Evolutionary conservation across 2,797 vertebrate genomes (phyloP), one percentile per base, ranked within the genome.

Genomic region (Megalops cyprinoides): DNA sequence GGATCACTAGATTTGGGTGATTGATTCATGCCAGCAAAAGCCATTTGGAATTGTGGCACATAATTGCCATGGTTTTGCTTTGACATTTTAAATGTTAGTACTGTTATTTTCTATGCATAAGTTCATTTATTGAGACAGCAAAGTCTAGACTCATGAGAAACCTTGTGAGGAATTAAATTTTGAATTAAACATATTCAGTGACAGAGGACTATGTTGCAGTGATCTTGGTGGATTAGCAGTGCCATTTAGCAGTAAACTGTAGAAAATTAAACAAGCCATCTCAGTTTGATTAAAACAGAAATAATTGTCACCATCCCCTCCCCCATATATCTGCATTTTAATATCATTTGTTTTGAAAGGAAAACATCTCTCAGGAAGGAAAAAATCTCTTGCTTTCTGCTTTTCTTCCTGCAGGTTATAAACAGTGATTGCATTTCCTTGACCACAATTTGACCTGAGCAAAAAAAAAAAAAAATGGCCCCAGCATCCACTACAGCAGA

Each of bases 81-180:
- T n/a, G n/a, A n/a, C n/a, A n/a, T n/a, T n/a, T n/a, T n/a, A n/a
- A n/a, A n/a, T n/a, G n/a, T n/a, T n/a, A n/a, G n/a, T n/a, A n/a
- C n/a, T 65, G 9, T 60, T 28, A 2, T 60, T 9, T 31, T 6
- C 20, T 56, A 23, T 23, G 53, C 53, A 28, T n/a, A n/a, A 39
- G 39, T n/a, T 60, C 25, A 25, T n/a, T 60, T 71, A 71, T 42
- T 23, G 67, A n/a, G n/a, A n/a, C n/a, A 46, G 46, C 46, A 48
- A 71, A 39, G 67, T 71, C 67, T 71, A 71, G 67, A 42, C 39
- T 44, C 44, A 39, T 71, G 37, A 42, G 67, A 71, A 18, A 44
- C 4, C 39, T 34, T 65, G 34, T 9, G 31, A 2, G 31, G 31
- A 14, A 25, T 10, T 44, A 71, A 44, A 69, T 42, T 20, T 7